A percentile compares a stretch with the other conserved stretches of the same genome.
phyloP scores from a whole-genome alignment of 2,113 vertebrate genomes.

The Nesogale talazaci region DNA sequence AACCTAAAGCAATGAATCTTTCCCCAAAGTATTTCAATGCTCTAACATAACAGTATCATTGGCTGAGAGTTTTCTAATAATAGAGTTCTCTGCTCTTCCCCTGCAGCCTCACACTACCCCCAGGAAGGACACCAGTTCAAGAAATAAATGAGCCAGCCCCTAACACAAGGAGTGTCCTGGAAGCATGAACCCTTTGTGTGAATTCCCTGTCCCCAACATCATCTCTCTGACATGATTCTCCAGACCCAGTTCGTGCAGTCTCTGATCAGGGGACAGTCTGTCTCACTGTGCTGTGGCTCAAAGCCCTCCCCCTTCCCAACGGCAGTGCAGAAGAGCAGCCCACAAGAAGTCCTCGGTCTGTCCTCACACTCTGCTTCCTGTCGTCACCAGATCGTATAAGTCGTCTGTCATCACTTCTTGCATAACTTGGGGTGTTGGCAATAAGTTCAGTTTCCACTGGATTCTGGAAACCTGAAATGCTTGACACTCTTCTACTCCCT shows the following conservation, averaged over 20 bases:
- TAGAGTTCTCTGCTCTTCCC: not conserved
- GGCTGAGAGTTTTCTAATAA: conserved; percentile 26
- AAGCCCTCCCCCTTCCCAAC: not conserved
- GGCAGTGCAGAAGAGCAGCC: not conserved
- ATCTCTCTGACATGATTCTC: not conserved
- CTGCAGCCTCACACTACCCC: not conserved
- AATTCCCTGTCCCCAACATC: not conserved
- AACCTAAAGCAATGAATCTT: conserved; percentile 31
- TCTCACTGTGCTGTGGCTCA: no score
- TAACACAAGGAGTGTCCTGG: not conserved
- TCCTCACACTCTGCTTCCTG: not conserved
- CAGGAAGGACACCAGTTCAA: not conserved
- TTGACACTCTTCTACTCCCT: not conserved
- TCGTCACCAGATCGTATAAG: not conserved
- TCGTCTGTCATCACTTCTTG: not conserved
- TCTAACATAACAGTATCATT: not conserved
- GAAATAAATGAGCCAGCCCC: not conserved
- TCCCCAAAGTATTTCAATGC: not conserved
- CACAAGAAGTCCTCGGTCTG: not conserved
- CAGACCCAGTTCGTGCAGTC: not conserved
- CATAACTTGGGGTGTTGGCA: not conserved
- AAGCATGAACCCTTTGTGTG: not conserved
- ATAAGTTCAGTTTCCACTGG: not conserved
- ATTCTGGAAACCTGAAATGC: not conserved
- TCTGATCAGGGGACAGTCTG: not conserved